These are phyloP conservation scores for Myzus persicae DNA, from an alignment of 1,140 invertebrate species.

Conservation along the genomic window DNA sequence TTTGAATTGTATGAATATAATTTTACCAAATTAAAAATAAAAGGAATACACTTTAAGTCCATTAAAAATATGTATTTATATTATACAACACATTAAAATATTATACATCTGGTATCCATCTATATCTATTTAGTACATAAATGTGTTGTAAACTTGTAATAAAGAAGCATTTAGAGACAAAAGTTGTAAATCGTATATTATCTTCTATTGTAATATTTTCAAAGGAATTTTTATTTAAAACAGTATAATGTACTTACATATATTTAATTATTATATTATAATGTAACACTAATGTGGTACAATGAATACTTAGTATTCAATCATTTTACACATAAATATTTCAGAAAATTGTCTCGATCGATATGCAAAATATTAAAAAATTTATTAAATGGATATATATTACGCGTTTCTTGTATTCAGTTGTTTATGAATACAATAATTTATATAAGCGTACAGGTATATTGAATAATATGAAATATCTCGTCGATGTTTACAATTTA, in stretches of 20 bases:
- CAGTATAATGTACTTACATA: neutral
- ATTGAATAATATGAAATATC: neutral
- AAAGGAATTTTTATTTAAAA: neutral
- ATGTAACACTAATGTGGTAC: no score
- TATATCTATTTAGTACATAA: neutral
- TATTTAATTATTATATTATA: neutral
- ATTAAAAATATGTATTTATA: neutral
- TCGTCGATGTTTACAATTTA: neutral
- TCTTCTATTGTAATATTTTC: neutral
- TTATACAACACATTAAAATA: neutral
- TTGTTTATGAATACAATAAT: no score
- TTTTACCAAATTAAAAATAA: neutral
- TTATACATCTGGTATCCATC: neutral
- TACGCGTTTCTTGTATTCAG: no score
- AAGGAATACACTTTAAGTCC: neutral
- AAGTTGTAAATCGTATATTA: neutral
- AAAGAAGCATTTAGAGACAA: neutral
- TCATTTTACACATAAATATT: neutral
- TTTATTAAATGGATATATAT: neutral
- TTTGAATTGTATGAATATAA: neutral
- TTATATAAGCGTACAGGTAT: neutral
- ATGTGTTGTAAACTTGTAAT: no score
- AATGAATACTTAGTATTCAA: neutral
- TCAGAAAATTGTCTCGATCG: no score
- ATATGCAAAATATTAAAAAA: neutral